Base-by-base conservation (phyloP, 2,113 vertebrate species). In the Sylvilagus bachmani region DNA sequence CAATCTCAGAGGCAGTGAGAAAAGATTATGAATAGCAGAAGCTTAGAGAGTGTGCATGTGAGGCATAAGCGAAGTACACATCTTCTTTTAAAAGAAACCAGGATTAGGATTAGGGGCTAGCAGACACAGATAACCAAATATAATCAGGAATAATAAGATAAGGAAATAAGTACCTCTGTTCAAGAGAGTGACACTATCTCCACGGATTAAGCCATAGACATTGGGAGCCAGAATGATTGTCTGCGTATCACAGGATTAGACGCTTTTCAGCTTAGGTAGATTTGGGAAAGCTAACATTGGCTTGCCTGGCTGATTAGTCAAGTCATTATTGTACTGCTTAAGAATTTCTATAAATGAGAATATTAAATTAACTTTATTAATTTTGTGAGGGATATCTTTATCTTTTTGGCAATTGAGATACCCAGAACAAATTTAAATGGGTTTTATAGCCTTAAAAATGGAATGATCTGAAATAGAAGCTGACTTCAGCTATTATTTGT, bases 271-370 rank as follows among this genome's bases (percentile, higher is more conserved):
- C 21, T 94, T 66, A 82, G 55, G 73, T 74, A 94, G 13, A 10
- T 88, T 91, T 83, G 25, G 94, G 38, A 95, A 94, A 86, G 10
- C 31, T 87, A 70, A 91, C 58, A 62, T 78, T 83, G 21, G 3
- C 9, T 58, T 19, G 17, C 16, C 14, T 87, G 22, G 27, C 9
- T 86, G 64, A 86, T 67, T 24, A 87, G 25, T 74, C 38, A 51
- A 92, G 14, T 62, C 67, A 74, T 70, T 82, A 95, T 89, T 69
- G 11, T 0, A 36, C 21, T 31, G 51, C 38, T 86, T 90, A 64
- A 66, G 51, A 85, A 69, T 64, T 89, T 83, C 16, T 51, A 55
- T 74, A 64, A 85, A 75, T 93, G 80, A 51, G 11, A 79, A 73
- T 71, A 82, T 91, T 93, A 58, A 10, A 36, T 71, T 70, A 88